Evolutionary conservation across 2,797 vertebrate species (phyloP).

Genomic region (Melanitta fusca): DNA sequence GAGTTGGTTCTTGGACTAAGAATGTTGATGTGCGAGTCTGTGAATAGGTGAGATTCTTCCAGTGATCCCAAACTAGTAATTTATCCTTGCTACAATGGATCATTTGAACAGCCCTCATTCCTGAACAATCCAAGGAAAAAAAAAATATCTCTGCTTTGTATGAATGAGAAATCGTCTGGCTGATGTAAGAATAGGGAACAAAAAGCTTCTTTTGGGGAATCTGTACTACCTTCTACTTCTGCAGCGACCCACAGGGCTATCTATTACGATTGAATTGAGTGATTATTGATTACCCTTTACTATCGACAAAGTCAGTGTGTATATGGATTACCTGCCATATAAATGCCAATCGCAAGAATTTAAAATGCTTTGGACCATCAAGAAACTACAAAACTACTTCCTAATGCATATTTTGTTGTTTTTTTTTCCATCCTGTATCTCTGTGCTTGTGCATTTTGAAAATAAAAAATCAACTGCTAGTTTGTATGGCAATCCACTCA

Average conservation of each 20-base stretch:
- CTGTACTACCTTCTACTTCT: background rate
- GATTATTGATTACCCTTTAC: background rate
- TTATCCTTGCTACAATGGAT: background rate
- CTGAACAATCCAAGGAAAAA: background rate
- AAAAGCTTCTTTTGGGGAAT: background rate
- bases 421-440: background rate
- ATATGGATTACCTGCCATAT: background rate
- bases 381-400: background rate
- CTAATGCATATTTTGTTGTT: background rate
- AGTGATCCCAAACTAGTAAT: background rate
- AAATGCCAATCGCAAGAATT: background rate
- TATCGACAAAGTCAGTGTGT: background rate
- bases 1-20: background rate
- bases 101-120: background rate
- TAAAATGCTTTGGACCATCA: background rate
- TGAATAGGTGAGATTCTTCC: background rate
- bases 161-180: background rate
- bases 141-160: background rate
- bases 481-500: background rate
- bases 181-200: background rate
- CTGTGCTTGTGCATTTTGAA: background rate
- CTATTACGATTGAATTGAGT: background rate
- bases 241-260: background rate
- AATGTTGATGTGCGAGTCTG: background rate
- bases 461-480: background rate